These are phyloP conservation scores for Ormyrus rosae DNA, from an alignment of 2,888 invertebrate species.

Conservation along the genomic window DNA sequence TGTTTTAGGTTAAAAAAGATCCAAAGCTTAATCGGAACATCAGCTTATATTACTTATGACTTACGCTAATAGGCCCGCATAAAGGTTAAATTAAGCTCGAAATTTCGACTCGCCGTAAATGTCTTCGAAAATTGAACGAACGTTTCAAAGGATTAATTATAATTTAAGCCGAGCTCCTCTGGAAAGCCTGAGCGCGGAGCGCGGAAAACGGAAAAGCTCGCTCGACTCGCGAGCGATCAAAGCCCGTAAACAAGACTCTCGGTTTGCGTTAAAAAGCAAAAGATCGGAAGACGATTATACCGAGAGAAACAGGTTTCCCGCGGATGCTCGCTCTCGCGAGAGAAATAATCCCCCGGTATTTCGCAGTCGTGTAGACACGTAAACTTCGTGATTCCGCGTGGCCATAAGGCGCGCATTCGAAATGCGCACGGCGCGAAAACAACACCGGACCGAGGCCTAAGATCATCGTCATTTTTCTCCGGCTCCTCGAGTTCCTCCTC, in stretches of 20 bases:
- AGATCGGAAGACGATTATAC: conserved; percentile 51
- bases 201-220: conserved; percentile 3
- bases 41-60: too few relatives aligned
- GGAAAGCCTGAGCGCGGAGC: conserved; percentile 2
- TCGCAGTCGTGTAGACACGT: conserved; percentile 48
- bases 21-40: too few relatives aligned
- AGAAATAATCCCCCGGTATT: conserved; percentile 54
- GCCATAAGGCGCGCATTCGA: conserved; percentile 16
- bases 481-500: background rate
- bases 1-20: too few relatives aligned
- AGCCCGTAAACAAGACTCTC: conserved; percentile 48
- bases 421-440: conserved; percentile 31
- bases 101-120: too few relatives aligned
- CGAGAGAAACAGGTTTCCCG: conserved; percentile 56
- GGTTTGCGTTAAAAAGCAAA: conserved; percentile 31
- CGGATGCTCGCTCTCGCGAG: conserved; percentile 10
- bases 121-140: background rate
- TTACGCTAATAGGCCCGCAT: too few relatives aligned
- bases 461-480: background rate
- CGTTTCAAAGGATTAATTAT: conserved; percentile 50
- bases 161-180: conserved; percentile 38
- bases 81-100: too few relatives aligned
- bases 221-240: conserved; percentile 23
- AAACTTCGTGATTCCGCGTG: conserved; percentile 45
- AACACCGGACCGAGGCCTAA: background rate